Conservation (phyloP, 2,113 vertebrate species). For the Psephotus haematonotus region DNA sequence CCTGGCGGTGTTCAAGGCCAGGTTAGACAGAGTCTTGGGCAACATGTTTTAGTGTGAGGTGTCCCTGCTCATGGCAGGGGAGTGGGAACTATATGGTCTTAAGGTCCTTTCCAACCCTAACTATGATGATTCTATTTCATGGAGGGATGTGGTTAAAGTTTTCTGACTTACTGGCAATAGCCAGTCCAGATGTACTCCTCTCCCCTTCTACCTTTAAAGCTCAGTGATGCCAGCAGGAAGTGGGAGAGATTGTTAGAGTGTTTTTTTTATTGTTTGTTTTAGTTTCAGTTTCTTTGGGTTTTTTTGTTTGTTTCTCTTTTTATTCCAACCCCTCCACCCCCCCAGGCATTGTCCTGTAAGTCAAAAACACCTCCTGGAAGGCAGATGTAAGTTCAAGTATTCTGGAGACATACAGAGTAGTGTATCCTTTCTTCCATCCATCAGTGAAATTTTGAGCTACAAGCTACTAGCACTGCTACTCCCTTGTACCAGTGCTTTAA, state of each 20-base stretch:
- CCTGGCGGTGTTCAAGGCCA: too few species aligned
- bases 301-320: too few species aligned
- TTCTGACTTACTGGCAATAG: neutral
- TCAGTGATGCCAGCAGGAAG: neutral
- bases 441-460: neutral
- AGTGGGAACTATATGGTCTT: too few species aligned
- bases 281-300: neutral
- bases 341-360: neutral
- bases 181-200: neutral
- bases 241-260: neutral
- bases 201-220: neutral
- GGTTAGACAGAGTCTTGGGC: too few species aligned
- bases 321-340: too few species aligned
- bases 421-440: neutral
- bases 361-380: neutral
- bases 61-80: too few species aligned
- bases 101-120: too few species aligned
- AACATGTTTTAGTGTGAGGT: too few species aligned
- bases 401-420: neutral
- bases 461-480: neutral
- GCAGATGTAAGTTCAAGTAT: neutral
- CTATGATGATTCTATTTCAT: neutral
- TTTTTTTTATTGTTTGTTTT: neutral
- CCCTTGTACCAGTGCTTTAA: neutral
- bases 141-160: neutral